A percentile compares a stretch with the other conserved stretches of the same genome.
phyloP scores from a whole-genome alignment of 2,113 vertebrate species.

The Pedionomus torquatus region DNA sequence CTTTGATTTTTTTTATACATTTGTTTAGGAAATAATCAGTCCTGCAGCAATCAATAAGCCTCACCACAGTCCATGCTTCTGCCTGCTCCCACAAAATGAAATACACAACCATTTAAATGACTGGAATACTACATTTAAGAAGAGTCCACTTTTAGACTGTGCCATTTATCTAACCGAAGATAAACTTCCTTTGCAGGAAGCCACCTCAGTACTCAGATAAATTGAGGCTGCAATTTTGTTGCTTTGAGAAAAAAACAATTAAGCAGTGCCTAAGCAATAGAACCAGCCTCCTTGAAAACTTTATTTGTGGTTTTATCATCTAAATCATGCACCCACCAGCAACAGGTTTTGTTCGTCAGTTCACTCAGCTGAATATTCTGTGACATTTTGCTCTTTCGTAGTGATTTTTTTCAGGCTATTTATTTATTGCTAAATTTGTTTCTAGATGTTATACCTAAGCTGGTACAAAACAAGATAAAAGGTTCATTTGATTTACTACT shows the following conservation, averaged over 20 bases:
- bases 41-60: not conserved
- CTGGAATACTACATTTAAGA: not conserved
- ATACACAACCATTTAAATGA: not conserved
- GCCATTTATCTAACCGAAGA: not conserved
- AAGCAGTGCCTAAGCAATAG: not conserved
- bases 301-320: not conserved
- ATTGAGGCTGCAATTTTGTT: not conserved
- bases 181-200: not conserved
- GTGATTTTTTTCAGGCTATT: not conserved
- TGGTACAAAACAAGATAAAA: not conserved
- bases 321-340: not conserved
- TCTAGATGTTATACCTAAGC: not conserved
- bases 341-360: not conserved
- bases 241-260: constrained; percentile 9
- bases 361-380: not conserved
- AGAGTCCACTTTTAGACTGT: not conserved
- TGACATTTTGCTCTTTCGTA: not conserved
- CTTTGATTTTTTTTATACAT: not conserved
- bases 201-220: not conserved
- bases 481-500: not conserved
- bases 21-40: not conserved
- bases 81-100: not conserved
- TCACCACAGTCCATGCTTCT: not conserved
- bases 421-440: not conserved
- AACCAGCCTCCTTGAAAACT: not conserved